Conservation (phyloP, 92 coral and sea anemone species). For the Palythoa heliodiscus region DNA sequence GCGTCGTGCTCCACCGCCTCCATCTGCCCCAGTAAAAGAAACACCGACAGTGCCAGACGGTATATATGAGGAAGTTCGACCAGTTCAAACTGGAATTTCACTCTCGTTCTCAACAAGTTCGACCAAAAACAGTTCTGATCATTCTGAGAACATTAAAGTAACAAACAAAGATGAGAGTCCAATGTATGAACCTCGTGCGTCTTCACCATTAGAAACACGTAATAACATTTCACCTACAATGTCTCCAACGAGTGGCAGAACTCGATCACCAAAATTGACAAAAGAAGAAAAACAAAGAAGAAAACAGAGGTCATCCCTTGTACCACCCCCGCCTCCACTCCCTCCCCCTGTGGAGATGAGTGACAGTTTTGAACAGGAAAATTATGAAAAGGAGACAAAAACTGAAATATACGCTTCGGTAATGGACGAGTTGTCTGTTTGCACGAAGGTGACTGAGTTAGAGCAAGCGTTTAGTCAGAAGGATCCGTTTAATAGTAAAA, state of each 20-base stretch:
- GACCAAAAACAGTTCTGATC: neutral
- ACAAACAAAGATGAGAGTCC: neutral
- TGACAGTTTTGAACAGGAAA: neutral
- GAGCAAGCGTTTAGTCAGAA: conserved; percentile 1
- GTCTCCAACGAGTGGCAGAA: neutral
- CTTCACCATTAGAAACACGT: conserved; percentile 36
- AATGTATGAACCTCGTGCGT: conserved; percentile 41
- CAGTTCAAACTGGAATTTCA: neutral
- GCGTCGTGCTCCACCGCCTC: conserved; percentile 28
- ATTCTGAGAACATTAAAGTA: neutral
- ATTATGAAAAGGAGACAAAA: neutral
- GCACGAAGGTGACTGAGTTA: neutral
- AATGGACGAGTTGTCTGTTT: neutral
- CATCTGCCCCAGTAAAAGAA: conserved; percentile 5
- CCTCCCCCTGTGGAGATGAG: conserved; percentile 64
- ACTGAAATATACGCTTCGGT: neutral
- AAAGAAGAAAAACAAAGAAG: conserved; percentile 49
- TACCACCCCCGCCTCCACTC: conserved; percentile 84
- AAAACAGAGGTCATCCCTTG: conserved; percentile 30
- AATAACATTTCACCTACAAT: neutral
- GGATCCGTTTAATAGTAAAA: neutral
- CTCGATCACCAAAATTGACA: conserved; percentile 46
- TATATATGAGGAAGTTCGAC: conserved; percentile 17
- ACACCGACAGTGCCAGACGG: neutral
- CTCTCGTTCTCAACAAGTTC: neutral